Conservation (phyloP, 2,797 vertebrate genomes). For the Danio tinwini region DNA sequence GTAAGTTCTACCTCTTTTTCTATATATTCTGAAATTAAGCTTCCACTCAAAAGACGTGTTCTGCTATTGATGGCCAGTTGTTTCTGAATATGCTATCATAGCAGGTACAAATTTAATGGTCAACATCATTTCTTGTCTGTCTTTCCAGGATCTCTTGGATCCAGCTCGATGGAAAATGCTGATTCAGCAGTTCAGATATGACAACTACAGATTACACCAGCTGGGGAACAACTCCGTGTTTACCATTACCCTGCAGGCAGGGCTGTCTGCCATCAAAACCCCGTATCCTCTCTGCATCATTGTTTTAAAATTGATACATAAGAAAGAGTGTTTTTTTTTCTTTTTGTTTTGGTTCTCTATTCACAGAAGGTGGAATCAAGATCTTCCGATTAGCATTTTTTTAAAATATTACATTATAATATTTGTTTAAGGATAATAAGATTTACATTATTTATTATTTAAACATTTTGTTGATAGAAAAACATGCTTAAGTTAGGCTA, state of each 20-base stretch:
- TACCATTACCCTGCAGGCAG: conserved; percentile 97
- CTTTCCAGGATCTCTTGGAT: conserved; percentile 93
- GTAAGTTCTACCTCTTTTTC: conserved; percentile 67
- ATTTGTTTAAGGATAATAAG: too few relatives aligned
- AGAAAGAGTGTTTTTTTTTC: too few relatives aligned
- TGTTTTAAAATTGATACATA: too few relatives aligned
- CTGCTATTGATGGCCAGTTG: not conserved
- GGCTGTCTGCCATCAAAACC: conserved; percentile 98
- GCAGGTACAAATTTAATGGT: not conserved
- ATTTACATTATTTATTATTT: too few relatives aligned
- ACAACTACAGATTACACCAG: conserved; percentile 99
- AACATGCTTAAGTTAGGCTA: too few relatives aligned
- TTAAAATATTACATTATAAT: too few relatives aligned
- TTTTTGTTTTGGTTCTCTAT: too few relatives aligned
- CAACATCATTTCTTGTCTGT: conserved; percentile 33
- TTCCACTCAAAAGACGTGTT: not conserved
- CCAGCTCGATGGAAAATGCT: conserved; percentile 98
- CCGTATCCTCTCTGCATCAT: conserved; percentile 88
- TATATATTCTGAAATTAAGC: not conserved
- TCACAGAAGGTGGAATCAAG: too few relatives aligned
- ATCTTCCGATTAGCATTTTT: too few relatives aligned
- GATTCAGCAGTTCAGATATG: conserved; percentile 98
- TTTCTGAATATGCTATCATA: not conserved
- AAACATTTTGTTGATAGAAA: too few relatives aligned
- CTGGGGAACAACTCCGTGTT: conserved; percentile 99